Percentiles rank a stretch among this genome's conserved stretches.
phyloP scores from a whole-genome alignment of 2,797 vertebrate species.

The Loris lydekkerianus region DNA sequence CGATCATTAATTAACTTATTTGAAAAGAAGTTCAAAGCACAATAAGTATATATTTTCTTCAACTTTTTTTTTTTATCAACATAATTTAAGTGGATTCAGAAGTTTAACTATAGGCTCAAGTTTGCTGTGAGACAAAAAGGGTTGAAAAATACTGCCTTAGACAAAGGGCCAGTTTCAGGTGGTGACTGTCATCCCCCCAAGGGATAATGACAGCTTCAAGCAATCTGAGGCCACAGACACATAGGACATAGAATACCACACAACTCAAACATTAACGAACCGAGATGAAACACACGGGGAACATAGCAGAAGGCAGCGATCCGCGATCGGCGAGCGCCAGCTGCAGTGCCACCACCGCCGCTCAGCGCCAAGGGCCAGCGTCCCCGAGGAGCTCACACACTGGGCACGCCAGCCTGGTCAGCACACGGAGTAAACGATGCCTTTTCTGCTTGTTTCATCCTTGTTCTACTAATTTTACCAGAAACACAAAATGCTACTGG shows the following conservation, averaged over 20 bases:
- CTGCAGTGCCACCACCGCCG: fast-evolving
- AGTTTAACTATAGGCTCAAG: too few relatives aligned
- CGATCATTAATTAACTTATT: too few relatives aligned
- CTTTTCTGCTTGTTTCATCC: not conserved
- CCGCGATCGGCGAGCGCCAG: fast-evolving
- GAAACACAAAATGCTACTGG: fast-evolving
- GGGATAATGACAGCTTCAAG: not conserved
- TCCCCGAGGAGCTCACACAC: fast-evolving
- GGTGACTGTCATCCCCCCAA: fast-evolving
- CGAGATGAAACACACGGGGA: fast-evolving
- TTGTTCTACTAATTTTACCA: not conserved
- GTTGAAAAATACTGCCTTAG: too few relatives aligned
- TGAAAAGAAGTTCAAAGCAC: too few relatives aligned
- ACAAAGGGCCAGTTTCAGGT: not conserved
- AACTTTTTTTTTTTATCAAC: too few relatives aligned
- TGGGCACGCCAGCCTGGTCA: fast-evolving
- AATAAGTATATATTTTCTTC: too few relatives aligned
- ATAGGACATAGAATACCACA: fast-evolving
- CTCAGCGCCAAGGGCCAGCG: fast-evolving
- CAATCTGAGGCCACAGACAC: not conserved
- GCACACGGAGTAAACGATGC: not conserved
- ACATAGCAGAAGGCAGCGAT: fast-evolving
- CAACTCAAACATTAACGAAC: fast-evolving
- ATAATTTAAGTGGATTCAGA: too few relatives aligned
- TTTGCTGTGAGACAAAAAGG: too few relatives aligned